phyloP scores from a whole-genome alignment of 2,113 vertebrate species.

The Pimephales promelas region DNA sequence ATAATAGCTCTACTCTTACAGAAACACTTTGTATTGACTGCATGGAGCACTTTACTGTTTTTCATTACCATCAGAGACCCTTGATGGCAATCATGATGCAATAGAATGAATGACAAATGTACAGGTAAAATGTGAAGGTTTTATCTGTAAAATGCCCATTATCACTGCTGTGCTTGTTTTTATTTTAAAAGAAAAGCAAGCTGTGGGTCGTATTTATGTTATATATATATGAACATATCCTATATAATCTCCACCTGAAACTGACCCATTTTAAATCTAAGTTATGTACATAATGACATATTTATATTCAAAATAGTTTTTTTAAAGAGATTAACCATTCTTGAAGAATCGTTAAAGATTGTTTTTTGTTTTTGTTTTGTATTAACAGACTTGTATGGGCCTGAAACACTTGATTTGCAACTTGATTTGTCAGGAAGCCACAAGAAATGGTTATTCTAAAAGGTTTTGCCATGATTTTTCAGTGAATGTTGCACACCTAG shows the following conservation, averaged over 20 bases:
- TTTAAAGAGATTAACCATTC: not conserved
- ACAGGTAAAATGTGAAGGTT: not conserved
- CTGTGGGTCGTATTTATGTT: not conserved
- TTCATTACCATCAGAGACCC: constrained; percentile 63
- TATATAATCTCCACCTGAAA: constrained; percentile 4
- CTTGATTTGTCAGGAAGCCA: not conserved
- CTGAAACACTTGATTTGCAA: not conserved
- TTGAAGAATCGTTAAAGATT: constrained; percentile 7
- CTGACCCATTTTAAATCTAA: not conserved
- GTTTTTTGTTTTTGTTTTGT: not conserved
- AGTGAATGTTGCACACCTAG: constrained; percentile 42
- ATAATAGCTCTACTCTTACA: constrained; percentile 46
- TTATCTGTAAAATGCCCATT: not conserved
- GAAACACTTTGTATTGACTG: constrained; percentile 70
- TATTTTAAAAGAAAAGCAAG: not conserved
- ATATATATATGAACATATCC: not conserved
- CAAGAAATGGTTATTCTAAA: not conserved
- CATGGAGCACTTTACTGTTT: constrained; percentile 80
- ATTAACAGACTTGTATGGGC: not conserved
- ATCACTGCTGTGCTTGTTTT: not conserved
- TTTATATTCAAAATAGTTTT: not conserved
- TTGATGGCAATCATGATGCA: constrained; percentile 61
- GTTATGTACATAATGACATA: constrained; percentile 8
- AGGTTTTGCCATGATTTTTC: not conserved
- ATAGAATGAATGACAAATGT: not conserved